Conservation (phyloP, 2,888 invertebrate species). For the Stramonita haemastoma region DNA sequence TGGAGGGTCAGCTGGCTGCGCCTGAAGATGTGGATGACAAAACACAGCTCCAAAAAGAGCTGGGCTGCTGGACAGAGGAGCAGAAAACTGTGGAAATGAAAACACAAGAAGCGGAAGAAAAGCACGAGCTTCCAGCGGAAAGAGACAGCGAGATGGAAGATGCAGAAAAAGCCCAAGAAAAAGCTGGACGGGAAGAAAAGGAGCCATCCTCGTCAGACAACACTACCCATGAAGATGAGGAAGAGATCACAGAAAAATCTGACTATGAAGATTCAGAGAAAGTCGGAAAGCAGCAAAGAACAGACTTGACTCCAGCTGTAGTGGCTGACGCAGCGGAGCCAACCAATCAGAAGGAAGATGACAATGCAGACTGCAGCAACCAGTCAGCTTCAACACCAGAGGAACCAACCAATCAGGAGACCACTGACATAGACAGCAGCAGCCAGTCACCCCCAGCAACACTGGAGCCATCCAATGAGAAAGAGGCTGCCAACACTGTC, state of each 20-base stretch:
- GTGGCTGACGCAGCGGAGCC: background rate
- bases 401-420: background rate
- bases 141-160: background rate
- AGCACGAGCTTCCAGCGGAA: background rate
- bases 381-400: background rate
- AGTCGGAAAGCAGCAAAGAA: background rate
- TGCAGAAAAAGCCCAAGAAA: background rate
- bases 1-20: background rate
- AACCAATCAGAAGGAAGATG: background rate
- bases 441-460: background rate
- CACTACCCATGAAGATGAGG: background rate
- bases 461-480: background rate
- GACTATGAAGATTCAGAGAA: constrained; percentile 28
- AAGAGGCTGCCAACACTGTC: no score
- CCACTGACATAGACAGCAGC: background rate
- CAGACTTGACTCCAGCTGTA: background rate
- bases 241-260: background rate
- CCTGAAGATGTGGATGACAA: background rate
- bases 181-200: background rate
- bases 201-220: background rate
- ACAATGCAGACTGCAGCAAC: background rate
- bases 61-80: no score
- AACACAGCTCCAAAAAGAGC: no score
- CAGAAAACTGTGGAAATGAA: background rate
- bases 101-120: background rate